These are phyloP conservation scores for Myiothlypis chrysogaster DNA, from an alignment of 2,797 vertebrate genomes.

Conservation along the genomic window DNA sequence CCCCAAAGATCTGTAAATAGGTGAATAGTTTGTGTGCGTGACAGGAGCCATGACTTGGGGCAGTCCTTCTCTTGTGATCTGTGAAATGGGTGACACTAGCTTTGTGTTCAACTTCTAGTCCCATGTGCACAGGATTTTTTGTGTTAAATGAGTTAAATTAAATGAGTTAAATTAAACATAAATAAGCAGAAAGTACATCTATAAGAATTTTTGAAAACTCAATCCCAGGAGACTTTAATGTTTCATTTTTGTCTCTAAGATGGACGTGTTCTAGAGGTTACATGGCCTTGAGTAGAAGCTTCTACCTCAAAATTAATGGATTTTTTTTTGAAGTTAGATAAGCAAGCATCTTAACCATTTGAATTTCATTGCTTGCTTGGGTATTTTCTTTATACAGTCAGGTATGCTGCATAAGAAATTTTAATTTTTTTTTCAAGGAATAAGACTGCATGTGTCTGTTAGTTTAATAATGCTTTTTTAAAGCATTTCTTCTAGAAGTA, in stretches of 20 bases:
- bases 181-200: background rate
- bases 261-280: background rate
- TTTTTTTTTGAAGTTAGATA: background rate
- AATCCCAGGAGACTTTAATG: accelerated
- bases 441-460: background rate
- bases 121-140: background rate
- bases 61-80: background rate
- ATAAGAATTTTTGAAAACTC: background rate
- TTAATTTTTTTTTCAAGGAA: background rate
- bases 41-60: background rate
- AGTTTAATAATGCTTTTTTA: background rate
- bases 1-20: background rate
- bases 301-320: background rate
- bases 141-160: background rate
- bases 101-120: background rate
- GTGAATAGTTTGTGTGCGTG: background rate
- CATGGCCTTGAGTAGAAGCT: background rate
- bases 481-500: background rate
- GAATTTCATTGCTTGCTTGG: background rate
- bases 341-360: background rate
- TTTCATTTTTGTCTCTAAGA: background rate
- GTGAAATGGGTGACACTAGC: background rate
- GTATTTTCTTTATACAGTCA: background rate
- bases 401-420: background rate
- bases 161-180: too few relatives aligned